Evolutionary conservation across 1,140 invertebrate species (phyloP).

Genomic region (Drosophila ananassae): DNA sequence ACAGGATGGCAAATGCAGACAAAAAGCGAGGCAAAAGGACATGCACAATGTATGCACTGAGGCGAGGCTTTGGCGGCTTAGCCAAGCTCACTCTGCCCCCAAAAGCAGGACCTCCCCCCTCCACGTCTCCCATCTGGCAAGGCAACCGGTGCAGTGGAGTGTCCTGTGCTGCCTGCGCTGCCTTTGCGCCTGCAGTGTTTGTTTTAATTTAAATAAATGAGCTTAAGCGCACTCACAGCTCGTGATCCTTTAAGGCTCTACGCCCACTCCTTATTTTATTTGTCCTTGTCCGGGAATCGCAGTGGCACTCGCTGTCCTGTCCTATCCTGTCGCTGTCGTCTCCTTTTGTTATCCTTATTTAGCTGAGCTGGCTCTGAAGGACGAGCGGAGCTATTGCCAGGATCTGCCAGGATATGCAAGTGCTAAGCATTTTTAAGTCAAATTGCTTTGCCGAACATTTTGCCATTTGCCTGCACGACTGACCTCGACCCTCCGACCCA

Average conservation of each 20-base stretch:
- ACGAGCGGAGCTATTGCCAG: conserved; percentile 15
- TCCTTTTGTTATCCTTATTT: conserved; percentile 58
- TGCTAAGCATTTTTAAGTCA: conserved; percentile 83
- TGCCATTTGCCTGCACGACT: conserved; percentile 65
- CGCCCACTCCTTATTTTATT: conserved; percentile 59
- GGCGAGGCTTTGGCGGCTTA: conserved; percentile 55
- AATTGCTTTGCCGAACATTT: conserved; percentile 74
- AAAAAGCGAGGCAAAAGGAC: conserved; percentile 22
- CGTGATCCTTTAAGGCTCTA: conserved; percentile 75
- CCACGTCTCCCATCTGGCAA: too few species aligned
- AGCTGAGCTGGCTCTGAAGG: conserved; percentile 51
- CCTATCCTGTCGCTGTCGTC: conserved; percentile 6
- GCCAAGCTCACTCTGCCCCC: conserved; percentile 1
- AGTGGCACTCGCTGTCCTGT: conserved; percentile 19
- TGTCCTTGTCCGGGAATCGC: conserved; percentile 32
- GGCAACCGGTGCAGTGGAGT: conserved; percentile 15
- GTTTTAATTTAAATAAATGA: conserved; percentile 84
- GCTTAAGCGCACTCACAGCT: conserved; percentile 75
- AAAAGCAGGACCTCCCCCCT: not conserved
- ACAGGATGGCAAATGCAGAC: not conserved
- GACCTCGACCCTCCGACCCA: conserved; percentile 26
- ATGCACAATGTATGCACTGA: conserved; percentile 57
- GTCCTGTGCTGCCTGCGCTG: conserved; percentile 47
- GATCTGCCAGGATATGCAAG: conserved; percentile 68
- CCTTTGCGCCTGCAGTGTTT: conserved; percentile 77